Base-by-base conservation (phyloP, 2,888 invertebrate species). In the Nephrotoma guestfalica region DNA sequence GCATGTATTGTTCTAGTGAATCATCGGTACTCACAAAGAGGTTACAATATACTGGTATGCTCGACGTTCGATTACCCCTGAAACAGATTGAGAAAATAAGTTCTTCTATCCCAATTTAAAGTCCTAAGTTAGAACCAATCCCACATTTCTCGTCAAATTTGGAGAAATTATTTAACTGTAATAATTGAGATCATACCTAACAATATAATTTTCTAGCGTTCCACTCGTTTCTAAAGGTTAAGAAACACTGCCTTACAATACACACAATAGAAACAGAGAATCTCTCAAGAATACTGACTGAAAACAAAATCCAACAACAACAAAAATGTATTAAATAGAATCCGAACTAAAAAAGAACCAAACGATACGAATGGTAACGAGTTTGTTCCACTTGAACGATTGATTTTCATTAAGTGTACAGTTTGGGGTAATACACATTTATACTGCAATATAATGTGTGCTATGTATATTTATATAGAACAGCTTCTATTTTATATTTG, bases 321-420 rank as follows among this genome's bases (percentile, higher is more conserved):
- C 71, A 71, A 71, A 30, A 0, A 30, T 30, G 2, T 30, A 30
- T 30, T 6, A 71, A 71, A 71, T 71, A 71, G 71, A 71, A 30
- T 71, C 71, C 71, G 71, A 71, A 47, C 71, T 71, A 71, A 71
- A 71, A 71, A 71, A 71, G 71, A 71, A 71, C 71, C 71, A 71
- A 71, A 71, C 71, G 71, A 71, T 40, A 6, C 84, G 84, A 84
- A 83, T 83, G 41, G 41, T 40, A 84, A 84, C 84, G 84, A 84
- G 84, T 84, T 42, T 84, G 84, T 84, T 84, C 84, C 84, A 84
- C 84, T 84, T 84, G 84, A 84, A 84, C 84, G 84, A 84, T 84
- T 84, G 84, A 84, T 84, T 84, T 84, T 84, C 84, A 41, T 84
- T 84, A 84, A 84, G 84, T 84, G 84, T 42, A 84, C 84, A 41